A percentile compares a stretch with the other conserved stretches of the same genome.
Conservation (phyloP, 2,113 vertebrate genomes). For the Psophia crepitans region DNA sequence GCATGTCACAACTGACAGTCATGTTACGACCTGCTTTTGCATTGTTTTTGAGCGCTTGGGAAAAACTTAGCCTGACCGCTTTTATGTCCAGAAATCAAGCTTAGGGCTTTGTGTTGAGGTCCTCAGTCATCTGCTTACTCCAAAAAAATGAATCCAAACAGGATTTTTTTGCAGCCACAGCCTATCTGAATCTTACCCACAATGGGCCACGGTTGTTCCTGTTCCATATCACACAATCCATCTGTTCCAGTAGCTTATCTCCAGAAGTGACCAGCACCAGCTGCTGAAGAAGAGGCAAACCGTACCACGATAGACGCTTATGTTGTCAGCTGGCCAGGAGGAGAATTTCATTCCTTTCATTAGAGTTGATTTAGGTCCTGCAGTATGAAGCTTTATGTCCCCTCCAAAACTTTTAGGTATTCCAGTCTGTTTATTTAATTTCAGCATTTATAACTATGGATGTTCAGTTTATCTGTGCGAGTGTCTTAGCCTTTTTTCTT, state of each 20-base stretch:
- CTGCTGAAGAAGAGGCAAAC: slow-evolving; percentile 19
- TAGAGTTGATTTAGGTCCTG: slow-evolving; percentile 36
- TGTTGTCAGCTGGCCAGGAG: slow-evolving; percentile 9
- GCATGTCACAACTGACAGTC: neutral
- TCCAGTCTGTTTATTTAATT: slow-evolving; percentile 57
- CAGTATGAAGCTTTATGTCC: neutral
- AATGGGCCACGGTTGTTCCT: neutral
- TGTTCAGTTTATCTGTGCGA: slow-evolving; percentile 19
- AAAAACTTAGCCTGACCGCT: neutral
- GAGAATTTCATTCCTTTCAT: neutral
- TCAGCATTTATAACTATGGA: neutral
- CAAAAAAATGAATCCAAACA: neutral
- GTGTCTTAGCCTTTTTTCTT: slow-evolving; percentile 25
- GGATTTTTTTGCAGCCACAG: neutral
- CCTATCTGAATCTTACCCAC: neutral
- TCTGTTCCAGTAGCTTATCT: slow-evolving; percentile 35
- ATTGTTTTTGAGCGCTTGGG: neutral
- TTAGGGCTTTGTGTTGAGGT: neutral
- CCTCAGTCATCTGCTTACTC: neutral
- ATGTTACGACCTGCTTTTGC: neutral
- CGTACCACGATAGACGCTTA: neutral
- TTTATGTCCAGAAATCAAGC: neutral
- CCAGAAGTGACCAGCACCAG: neutral
- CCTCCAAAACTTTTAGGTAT: slow-evolving; percentile 27
- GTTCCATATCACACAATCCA: neutral